Percentiles rank a stretch among this genome's conserved stretches.
These are phyloP conservation scores for Pygoscelis antarcticus DNA, from an alignment of 2,113 vertebrate species.

Conservation along the genomic window DNA sequence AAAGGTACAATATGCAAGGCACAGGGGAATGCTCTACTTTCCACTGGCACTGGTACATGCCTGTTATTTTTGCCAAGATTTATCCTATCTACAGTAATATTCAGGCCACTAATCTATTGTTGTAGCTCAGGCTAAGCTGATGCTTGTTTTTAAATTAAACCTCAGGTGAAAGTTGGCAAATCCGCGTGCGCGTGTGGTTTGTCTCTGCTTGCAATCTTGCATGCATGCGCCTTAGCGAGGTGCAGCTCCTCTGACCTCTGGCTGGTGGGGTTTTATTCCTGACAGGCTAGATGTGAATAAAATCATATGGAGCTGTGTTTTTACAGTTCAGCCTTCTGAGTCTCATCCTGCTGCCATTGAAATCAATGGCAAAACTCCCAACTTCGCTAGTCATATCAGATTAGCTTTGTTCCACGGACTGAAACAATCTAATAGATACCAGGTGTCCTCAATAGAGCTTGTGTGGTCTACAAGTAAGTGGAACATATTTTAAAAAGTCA, in stretches of 20 bases:
- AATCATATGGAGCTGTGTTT: constrained; percentile 54
- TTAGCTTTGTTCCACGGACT: constrained; percentile 43
- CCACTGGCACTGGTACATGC: neutral
- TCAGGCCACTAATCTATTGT: constrained; percentile 1
- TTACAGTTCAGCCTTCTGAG: constrained; percentile 40
- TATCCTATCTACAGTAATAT: neutral
- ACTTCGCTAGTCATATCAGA: constrained; percentile 31
- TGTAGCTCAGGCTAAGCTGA: neutral
- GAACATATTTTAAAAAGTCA: constrained; percentile 57
- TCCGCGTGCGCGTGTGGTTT: neutral
- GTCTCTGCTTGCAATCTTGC: neutral
- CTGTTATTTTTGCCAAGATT: neutral
- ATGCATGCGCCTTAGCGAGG: neutral
- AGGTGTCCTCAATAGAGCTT: constrained; percentile 40
- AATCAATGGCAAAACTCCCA: constrained; percentile 49
- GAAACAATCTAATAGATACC: constrained; percentile 66
- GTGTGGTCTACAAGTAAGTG: constrained; percentile 59
- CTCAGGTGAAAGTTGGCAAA: constrained; percentile 24
- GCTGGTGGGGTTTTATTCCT: neutral
- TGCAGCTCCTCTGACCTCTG: neutral
- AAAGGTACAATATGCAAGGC: neutral
- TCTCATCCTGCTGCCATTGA: constrained; percentile 30
- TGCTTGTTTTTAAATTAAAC: constrained; percentile 40
- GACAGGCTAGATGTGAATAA: constrained; percentile 41
- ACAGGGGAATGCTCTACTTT: neutral